Conservation (phyloP, 2,888 invertebrate species). For the Leucozona laternaria region DNA sequence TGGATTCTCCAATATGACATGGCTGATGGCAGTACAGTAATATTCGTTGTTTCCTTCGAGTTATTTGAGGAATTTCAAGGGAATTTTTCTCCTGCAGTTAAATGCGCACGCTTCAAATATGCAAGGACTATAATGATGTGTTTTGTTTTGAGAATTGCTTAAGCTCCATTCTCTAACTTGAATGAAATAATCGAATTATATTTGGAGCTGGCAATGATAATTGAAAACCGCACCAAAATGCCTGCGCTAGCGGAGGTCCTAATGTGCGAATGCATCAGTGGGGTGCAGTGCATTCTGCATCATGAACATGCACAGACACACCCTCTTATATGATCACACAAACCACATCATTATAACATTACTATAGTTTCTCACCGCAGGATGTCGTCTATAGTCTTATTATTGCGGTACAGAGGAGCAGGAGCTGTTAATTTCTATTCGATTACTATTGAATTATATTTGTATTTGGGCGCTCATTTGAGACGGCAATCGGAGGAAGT, state of each 20-base stretch:
- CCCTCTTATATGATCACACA: conserved; percentile 43
- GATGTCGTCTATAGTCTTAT: conserved; percentile 49
- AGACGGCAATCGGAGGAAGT: conserved; percentile 46
- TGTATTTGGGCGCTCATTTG: conserved; percentile 68
- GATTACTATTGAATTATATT: conserved; percentile 65
- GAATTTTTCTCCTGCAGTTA: conserved; percentile 5
- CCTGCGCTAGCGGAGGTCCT: conserved; percentile 56
- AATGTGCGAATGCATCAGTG: not conserved
- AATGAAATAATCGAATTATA: conserved; percentile 68
- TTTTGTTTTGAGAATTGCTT: conserved; percentile 23
- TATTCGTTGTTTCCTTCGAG: conserved; percentile 57
- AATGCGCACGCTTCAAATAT: conserved; percentile 70
- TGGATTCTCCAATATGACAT: conserved; percentile 64
- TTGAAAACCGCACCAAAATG: conserved; percentile 50
- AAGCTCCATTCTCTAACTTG: conserved; percentile 35
- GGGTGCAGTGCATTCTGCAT: conserved; percentile 10
- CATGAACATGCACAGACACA: conserved; percentile 12
- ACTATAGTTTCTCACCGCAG: conserved; percentile 52
- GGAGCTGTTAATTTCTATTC: conserved; percentile 66
- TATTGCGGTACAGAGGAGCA: conserved; percentile 60
- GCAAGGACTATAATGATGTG: conserved; percentile 16
- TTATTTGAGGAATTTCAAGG: conserved; percentile 33
- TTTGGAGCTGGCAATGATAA: conserved; percentile 48
- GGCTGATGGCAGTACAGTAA: conserved; percentile 39
- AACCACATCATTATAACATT: conserved; percentile 63